A percentile compares a stretch with the other conserved stretches of the same genome.
Evolutionary conservation across 1,140 invertebrate genomes (phyloP).

Genomic region (Planococcus citri): DNA sequence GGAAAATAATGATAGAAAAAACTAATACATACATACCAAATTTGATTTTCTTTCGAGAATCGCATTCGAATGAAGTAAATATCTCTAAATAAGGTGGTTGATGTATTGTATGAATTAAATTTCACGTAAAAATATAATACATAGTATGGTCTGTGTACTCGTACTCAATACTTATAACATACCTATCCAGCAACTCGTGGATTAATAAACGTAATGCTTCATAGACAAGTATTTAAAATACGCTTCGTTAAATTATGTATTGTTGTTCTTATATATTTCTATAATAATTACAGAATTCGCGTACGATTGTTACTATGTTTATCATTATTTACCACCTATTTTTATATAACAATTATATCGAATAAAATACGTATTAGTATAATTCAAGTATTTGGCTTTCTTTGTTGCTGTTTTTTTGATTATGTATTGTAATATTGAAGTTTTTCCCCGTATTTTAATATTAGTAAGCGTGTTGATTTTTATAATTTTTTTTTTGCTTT

Average conservation of each 20-base stretch:
- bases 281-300: neutral
- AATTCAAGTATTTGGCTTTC: neutral
- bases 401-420: neutral
- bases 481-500: neutral
- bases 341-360: neutral
- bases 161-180: too few species aligned
- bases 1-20: too few species aligned
- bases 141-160: too few species aligned
- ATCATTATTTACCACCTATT: constrained; percentile 3
- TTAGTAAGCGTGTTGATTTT: constrained; percentile 7
- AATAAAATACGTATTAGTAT: neutral
- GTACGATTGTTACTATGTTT: neutral
- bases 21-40: too few species aligned
- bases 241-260: neutral
- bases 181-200: too few species aligned
- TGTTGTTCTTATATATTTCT: too few species aligned
- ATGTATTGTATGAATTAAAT: too few species aligned
- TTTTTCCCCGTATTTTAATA: neutral
- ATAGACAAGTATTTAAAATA: neutral
- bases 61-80: too few species aligned
- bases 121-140: too few species aligned
- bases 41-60: too few species aligned
- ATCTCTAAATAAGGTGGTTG: too few species aligned
- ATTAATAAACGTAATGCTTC: too few species aligned
- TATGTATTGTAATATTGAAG: neutral